A percentile compares a stretch with the other conserved stretches of the same genome.
Evolutionary conservation across 2,888 invertebrate species (phyloP).

Genomic region (Lithophane socia): DNA sequence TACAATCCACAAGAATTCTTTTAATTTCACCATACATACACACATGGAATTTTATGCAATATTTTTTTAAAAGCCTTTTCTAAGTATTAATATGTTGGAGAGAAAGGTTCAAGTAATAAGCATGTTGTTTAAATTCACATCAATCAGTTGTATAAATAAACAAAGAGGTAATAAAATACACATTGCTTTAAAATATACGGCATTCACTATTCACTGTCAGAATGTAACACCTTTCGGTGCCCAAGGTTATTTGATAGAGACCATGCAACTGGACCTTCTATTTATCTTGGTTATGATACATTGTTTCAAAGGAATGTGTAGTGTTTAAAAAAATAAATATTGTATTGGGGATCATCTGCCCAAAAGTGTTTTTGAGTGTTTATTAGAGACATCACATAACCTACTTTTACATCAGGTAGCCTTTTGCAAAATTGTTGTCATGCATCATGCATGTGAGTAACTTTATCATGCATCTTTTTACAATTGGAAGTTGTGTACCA

Average conservation of each 20-base stretch:
- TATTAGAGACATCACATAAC: constrained; percentile 25
- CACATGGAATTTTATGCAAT: fast-evolving
- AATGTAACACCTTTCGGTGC: not conserved
- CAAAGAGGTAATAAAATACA: not conserved
- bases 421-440: constrained; percentile 15
- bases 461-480: constrained; percentile 49
- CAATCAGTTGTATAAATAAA: constrained; percentile 11
- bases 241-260: constrained; percentile 14
- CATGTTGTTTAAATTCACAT: constrained; percentile 19
- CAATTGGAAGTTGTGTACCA: constrained; percentile 19
- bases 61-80: too few relatives aligned
- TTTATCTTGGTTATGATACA: constrained; percentile 7
- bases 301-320: constrained; percentile 7
- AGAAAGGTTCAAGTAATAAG: not conserved
- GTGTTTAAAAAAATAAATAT: not conserved
- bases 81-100: not conserved
- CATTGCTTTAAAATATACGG: constrained; percentile 17
- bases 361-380: constrained; percentile 13
- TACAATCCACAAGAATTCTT: not conserved
- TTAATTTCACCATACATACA: not conserved
- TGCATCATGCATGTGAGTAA: constrained; percentile 46
- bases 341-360: not conserved
- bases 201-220: constrained; percentile 22
- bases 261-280: constrained; percentile 15
- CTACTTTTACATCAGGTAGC: constrained; percentile 22